Evolutionary conservation across 2,888 invertebrate species (phyloP).

Genomic region (Oxytorus armatus): DNA sequence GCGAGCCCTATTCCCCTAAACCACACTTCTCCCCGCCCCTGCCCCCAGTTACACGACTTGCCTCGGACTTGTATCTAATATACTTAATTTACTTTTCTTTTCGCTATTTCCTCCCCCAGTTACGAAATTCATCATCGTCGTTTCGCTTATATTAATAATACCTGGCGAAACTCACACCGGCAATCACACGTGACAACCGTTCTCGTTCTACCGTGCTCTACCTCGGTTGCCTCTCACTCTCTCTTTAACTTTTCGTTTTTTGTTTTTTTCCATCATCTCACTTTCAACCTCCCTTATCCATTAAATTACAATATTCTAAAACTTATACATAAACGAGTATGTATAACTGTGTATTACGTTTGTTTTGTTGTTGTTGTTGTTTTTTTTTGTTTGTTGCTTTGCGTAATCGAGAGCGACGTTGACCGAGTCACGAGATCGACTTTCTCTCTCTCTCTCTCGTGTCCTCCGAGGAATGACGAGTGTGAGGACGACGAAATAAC

Average conservation of each 20-base stretch:
- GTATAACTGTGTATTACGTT: constrained; percentile 71
- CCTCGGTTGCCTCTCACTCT: constrained; percentile 36
- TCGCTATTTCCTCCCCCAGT: background rate
- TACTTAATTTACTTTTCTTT: constrained; percentile 24
- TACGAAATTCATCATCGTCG: constrained; percentile 42
- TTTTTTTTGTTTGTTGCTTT: background rate
- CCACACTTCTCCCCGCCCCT: background rate
- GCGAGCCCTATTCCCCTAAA: constrained; percentile 22
- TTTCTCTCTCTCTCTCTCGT: no score
- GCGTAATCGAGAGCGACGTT: constrained; percentile 39
- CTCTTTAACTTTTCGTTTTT: constrained; percentile 17
- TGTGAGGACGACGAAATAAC: constrained; percentile 18
- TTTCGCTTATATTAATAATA: constrained; percentile 67
- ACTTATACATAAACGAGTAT: constrained; percentile 76
- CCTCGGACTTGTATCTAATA: constrained; percentile 42
- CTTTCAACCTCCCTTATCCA: constrained; percentile 45
- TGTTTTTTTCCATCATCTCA: constrained; percentile 33
- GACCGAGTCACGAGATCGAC: constrained; percentile 39
- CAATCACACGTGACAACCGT: constrained; percentile 52
- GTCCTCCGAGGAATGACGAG: no score
- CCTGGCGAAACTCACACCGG: constrained; percentile 45
- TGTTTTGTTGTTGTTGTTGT: constrained; percentile 1
- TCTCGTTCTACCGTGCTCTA: constrained; percentile 64
- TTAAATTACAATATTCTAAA: constrained; percentile 74
- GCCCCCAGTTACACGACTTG: constrained; percentile 44